Conservation (phyloP, 30 jellyfish, hydroid and myxozoan genomes). For the Aurelia sp. region DNA sequence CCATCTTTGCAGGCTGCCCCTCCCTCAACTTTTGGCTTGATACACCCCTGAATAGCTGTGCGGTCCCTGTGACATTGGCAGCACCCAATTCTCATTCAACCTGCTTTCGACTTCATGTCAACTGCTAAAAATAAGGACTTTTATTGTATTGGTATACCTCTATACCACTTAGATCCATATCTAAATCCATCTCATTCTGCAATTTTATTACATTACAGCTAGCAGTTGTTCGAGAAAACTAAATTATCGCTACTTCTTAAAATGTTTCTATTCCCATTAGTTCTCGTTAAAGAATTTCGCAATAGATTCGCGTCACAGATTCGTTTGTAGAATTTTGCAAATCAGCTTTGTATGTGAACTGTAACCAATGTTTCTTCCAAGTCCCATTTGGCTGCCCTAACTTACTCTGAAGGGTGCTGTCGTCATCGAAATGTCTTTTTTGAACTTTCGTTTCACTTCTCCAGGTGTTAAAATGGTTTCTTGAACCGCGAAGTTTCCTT, state of each 20-base stretch:
- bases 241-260: neutral
- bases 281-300: neutral
- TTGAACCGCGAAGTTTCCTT: slow-evolving; percentile 42
- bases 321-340: no score
- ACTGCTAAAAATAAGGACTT: slow-evolving; percentile 2
- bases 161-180: slow-evolving; percentile 27
- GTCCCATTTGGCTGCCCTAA: no score
- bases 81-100: no score
- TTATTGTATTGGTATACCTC: slow-evolving; percentile 12
- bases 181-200: slow-evolving; percentile 17
- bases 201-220: slow-evolving; percentile 8
- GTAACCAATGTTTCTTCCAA: no score
- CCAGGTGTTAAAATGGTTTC: slow-evolving; percentile 60
- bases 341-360: no score
- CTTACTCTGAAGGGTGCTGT: neutral
- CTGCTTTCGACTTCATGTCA: no score
- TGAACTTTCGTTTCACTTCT: slow-evolving; percentile 63
- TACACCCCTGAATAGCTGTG: no score
- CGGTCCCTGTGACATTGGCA: no score
- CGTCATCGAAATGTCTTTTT: slow-evolving; percentile 55
- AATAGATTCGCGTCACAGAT: no score
- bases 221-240: slow-evolving; percentile 1
- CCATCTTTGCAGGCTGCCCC: no score
- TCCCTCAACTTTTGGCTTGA: no score
- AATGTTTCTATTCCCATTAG: slow-evolving; percentile 15